Conservation (phyloP, 2,797 vertebrate species). For the Gephyroberyx darwinii region DNA sequence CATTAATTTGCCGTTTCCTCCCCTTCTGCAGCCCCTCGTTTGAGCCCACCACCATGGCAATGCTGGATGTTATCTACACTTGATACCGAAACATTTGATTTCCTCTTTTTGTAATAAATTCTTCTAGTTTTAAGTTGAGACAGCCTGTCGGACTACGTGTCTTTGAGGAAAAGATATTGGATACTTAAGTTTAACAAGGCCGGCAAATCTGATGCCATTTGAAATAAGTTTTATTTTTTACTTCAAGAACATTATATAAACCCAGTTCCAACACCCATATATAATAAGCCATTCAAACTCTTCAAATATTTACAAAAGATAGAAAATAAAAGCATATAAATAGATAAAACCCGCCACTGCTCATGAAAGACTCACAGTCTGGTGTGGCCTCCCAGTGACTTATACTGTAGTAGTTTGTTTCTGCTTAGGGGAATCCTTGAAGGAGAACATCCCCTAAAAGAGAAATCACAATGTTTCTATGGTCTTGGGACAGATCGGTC, state of each 20-base stretch:
- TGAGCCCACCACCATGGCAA: too few species aligned
- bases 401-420: constrained; percentile 29
- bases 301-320: constrained; percentile 85
- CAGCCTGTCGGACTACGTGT: too few species aligned
- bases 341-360: constrained; percentile 76
- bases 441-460: constrained; percentile 18
- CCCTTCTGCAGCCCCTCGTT: too few species aligned
- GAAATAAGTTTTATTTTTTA: constrained; percentile 76
- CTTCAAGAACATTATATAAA: constrained; percentile 81
- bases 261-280: constrained; percentile 68
- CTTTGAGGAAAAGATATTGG: too few species aligned
- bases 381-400: constrained; percentile 52
- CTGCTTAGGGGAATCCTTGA: background rate
- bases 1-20: too few species aligned
- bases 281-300: constrained; percentile 79
- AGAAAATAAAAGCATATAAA: constrained; percentile 79
- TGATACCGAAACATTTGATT: too few species aligned
- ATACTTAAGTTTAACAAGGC: background rate
- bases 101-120: too few species aligned
- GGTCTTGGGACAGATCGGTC: constrained; percentile 1
- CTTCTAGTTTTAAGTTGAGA: too few species aligned
- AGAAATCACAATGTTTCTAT: constrained; percentile 29
- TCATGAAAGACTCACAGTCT: constrained; percentile 49
- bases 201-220: constrained; percentile 34
- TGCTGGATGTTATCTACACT: too few species aligned